phyloP scores from a whole-genome alignment of 1,140 invertebrate species.

The Pollicipes pollicipes region DNA sequence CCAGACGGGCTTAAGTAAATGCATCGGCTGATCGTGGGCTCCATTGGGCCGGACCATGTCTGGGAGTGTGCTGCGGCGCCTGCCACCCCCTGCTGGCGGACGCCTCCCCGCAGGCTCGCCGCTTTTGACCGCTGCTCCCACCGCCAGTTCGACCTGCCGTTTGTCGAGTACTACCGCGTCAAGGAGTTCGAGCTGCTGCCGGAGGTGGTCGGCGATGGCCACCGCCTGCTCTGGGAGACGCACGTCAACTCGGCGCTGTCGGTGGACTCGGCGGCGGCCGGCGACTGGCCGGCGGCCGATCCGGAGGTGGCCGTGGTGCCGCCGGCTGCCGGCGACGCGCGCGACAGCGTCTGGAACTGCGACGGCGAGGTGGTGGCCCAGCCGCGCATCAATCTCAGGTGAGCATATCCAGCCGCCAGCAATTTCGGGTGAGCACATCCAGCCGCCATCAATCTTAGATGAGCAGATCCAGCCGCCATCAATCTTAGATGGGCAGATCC shows the following conservation, averaged over 20 bases:
- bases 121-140: too few relatives aligned
- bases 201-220: slow-evolving; percentile 16
- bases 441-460: too few relatives aligned
- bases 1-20: too few relatives aligned
- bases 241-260: not conserved
- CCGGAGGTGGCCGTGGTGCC: not conserved
- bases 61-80: too few relatives aligned
- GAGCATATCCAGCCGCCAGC: too few relatives aligned
- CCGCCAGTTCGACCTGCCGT: slow-evolving; percentile 48
- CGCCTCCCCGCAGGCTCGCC: too few relatives aligned
- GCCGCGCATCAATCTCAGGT: slow-evolving; percentile 50
- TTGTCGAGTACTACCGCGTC: slow-evolving; percentile 55
- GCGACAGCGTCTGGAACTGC: slow-evolving; percentile 57
- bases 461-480: too few relatives aligned
- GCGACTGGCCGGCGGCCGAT: not conserved
- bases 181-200: slow-evolving; percentile 52
- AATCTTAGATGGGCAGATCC: too few relatives aligned
- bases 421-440: too few relatives aligned
- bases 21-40: too few relatives aligned
- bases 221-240: slow-evolving; percentile 12
- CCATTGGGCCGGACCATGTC: too few relatives aligned
- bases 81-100: too few relatives aligned
- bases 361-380: slow-evolving; percentile 60
- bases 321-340: slow-evolving; percentile 9
- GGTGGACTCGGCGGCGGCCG: not conserved